phyloP scores from a whole-genome alignment of 2,113 vertebrate species.

The Holacanthus passer region DNA sequence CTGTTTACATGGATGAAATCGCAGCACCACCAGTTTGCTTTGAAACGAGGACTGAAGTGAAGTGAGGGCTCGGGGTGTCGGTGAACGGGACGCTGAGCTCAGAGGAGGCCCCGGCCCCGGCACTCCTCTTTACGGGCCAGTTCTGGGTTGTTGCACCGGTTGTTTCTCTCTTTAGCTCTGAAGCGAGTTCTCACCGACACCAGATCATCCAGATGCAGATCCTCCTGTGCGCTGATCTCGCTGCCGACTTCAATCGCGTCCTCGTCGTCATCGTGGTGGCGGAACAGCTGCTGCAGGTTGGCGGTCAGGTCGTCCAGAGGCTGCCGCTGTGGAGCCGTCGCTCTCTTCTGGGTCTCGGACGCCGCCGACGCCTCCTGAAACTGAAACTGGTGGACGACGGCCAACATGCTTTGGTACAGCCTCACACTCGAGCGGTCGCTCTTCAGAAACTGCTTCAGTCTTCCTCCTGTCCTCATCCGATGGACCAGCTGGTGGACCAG shows the following conservation, averaged over 20 bases:
- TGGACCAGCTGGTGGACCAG: conserved; percentile 84
- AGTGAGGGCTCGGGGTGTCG: too few relatives aligned
- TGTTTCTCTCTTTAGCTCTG: conserved; percentile 39
- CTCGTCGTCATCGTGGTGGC: background rate
- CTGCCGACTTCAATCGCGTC: background rate
- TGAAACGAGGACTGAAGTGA: too few relatives aligned
- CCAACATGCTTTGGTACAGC: conserved; percentile 79
- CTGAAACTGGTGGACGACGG: conserved; percentile 41
- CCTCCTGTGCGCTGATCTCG: accelerated
- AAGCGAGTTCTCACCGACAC: conserved; percentile 27
- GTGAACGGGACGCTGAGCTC: background rate
- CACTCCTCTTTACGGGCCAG: conserved; percentile 31
- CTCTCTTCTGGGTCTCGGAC: too few relatives aligned
- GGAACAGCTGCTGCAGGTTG: conserved; percentile 7
- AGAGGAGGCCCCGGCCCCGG: background rate
- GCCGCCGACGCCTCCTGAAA: background rate
- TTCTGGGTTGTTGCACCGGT: conserved; percentile 14
- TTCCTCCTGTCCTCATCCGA: conserved; percentile 68
- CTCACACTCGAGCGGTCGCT: conserved; percentile 54
- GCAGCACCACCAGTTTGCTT: too few relatives aligned
- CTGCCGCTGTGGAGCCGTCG: background rate
- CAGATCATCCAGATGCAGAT: background rate
- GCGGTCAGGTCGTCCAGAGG: background rate
- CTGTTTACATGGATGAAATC: too few relatives aligned
- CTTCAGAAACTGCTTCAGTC: conserved; percentile 75